phyloP scores from a whole-genome alignment of 2,113 vertebrate genomes.

The Strigops habroptila region DNA sequence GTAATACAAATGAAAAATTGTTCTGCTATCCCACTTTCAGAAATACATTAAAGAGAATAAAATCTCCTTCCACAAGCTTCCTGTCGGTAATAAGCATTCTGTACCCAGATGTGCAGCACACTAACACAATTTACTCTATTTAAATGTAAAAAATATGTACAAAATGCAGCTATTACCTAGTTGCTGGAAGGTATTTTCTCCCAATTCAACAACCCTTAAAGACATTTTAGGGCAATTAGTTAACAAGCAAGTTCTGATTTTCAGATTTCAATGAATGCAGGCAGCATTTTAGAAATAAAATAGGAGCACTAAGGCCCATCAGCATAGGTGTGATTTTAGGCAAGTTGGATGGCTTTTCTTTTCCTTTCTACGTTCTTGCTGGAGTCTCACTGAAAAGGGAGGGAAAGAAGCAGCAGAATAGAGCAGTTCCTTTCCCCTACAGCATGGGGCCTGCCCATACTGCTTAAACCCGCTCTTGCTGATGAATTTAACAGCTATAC shows the following conservation, averaged over 20 bases:
- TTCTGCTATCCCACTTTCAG: not conserved
- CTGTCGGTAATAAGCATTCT: not conserved
- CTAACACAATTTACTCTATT: not conserved
- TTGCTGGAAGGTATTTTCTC: conserved; percentile 6
- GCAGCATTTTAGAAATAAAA: not conserved
- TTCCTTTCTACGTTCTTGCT: not conserved
- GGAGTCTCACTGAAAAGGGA: not conserved
- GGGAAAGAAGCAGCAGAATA: not conserved
- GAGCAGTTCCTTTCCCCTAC: not conserved
- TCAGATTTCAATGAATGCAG: not conserved
- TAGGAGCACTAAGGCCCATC: not conserved
- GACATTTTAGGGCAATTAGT: not conserved
- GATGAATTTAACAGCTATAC: not conserved
- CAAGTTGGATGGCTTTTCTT: not conserved
- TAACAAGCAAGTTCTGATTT: conserved; percentile 37
- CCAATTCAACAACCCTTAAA: not conserved
- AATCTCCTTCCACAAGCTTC: not conserved
- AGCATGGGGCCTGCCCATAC: not conserved
- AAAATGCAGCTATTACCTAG: not conserved
- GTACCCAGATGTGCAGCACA: not conserved
- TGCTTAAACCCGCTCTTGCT: not conserved
- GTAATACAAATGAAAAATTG: not conserved
- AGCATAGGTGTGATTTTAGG: not conserved
- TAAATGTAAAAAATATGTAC: not conserved
- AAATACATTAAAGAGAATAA: not conserved